Conservation (phyloP, 2,888 invertebrate species). For the Xanthorhoe spadicearia region DNA sequence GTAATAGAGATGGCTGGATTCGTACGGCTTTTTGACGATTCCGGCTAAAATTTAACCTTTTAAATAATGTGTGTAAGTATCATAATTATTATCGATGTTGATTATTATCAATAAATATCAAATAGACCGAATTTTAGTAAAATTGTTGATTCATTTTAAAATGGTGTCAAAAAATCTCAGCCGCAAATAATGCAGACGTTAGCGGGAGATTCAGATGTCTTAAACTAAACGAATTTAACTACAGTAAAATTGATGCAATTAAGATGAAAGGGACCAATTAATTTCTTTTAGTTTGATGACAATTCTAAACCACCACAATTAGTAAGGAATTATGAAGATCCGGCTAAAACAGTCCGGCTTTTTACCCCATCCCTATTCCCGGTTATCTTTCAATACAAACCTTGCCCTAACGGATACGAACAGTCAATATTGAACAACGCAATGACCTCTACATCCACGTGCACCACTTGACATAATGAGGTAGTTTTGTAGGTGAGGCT, state of each 20-base stretch:
- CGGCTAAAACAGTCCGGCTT: constrained; percentile 10
- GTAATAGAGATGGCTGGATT: neutral
- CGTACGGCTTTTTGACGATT: neutral
- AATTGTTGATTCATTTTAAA: too few relatives aligned
- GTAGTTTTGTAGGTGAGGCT: constrained; percentile 2
- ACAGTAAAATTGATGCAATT: too few relatives aligned
- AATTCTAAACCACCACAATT: too few relatives aligned
- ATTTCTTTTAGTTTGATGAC: too few relatives aligned
- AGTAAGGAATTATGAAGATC: neutral
- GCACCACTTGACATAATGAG: constrained; percentile 28
- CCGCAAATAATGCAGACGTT: too few relatives aligned
- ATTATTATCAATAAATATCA: too few relatives aligned
- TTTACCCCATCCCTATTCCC: constrained; percentile 23
- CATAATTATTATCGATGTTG: too few relatives aligned
- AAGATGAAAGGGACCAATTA: too few relatives aligned
- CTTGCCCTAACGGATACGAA: constrained; percentile 32
- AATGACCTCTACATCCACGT: constrained; percentile 54
- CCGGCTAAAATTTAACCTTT: neutral
- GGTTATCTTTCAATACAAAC: constrained; percentile 32
- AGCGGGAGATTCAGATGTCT: too few relatives aligned
- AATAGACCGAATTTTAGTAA: too few relatives aligned
- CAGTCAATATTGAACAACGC: constrained; percentile 63
- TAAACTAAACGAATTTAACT: too few relatives aligned
- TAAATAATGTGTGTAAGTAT: neutral
- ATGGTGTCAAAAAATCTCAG: too few relatives aligned